These are phyloP conservation scores for Drosophila ercepeae DNA, from an alignment of 1,140 invertebrate genomes.

Conservation along the genomic window DNA sequence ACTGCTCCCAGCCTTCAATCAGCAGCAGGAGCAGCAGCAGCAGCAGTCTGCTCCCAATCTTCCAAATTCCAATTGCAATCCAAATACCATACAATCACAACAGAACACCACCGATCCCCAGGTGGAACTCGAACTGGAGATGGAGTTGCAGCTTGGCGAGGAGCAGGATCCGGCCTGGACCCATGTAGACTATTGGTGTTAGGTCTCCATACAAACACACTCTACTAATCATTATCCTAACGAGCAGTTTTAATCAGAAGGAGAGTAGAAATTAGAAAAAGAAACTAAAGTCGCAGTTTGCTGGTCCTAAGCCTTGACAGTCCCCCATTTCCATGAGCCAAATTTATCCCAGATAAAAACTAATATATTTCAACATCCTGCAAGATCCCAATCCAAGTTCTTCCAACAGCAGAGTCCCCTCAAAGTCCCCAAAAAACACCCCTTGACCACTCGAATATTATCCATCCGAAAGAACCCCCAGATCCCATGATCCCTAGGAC, in stretches of 20 bases:
- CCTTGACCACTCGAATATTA: conserved; percentile 63
- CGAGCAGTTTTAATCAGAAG: conserved; percentile 36
- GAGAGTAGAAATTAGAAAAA: conserved; percentile 6
- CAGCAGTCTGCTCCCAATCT: neutral
- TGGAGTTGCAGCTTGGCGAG: conserved; percentile 42
- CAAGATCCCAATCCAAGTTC: conserved; percentile 59
- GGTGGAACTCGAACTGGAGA: conserved; percentile 41
- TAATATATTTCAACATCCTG: too few species aligned
- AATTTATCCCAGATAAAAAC: neutral
- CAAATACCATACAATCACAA: neutral
- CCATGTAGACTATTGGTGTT: conserved; percentile 73
- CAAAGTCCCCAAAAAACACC: neutral
- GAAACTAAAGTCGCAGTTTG: conserved; percentile 14
- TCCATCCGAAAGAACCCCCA: neutral
- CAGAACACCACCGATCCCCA: conserved; percentile 9
- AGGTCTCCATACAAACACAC: neutral
- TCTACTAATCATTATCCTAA: conserved; percentile 22
- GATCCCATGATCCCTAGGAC: conserved; percentile 26
- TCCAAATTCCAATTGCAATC: neutral
- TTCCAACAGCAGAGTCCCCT: conserved; percentile 45
- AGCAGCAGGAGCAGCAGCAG: too few species aligned
- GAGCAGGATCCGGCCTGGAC: conserved; percentile 63
- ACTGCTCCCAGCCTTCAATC: conserved; percentile 51
- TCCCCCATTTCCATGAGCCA: neutral
- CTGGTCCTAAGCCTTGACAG: neutral